These are phyloP conservation scores for Isichthys henryi DNA, from an alignment of 2,113 vertebrate species.

Conservation along the genomic window DNA sequence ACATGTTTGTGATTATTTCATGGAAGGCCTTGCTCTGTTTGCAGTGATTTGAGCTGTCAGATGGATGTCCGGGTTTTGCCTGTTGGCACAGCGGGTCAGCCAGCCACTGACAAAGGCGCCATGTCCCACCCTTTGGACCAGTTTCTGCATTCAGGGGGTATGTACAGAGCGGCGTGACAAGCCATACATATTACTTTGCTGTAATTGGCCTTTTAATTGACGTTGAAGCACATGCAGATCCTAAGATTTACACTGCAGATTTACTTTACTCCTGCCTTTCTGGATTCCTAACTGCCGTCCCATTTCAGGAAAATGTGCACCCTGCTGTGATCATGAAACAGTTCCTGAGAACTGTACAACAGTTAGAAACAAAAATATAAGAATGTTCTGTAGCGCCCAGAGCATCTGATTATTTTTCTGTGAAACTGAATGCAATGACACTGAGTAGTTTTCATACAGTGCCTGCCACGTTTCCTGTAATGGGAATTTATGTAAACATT, in stretches of 20 bases:
- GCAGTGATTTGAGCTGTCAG: slow-evolving; percentile 24
- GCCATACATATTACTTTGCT: background rate
- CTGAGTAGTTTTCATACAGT: background rate
- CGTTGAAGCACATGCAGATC: background rate
- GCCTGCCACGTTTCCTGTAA: background rate
- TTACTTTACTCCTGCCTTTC: background rate
- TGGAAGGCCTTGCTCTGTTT: background rate
- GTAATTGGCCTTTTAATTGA: background rate
- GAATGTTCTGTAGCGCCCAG: background rate
- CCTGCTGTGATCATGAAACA: background rate
- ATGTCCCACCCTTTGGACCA: background rate
- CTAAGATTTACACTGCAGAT: background rate
- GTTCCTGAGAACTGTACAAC: background rate
- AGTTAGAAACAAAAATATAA: background rate
- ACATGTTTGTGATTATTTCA: background rate
- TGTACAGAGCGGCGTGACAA: background rate
- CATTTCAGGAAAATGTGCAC: background rate
- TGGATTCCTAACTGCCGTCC: background rate
- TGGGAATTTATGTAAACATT: background rate
- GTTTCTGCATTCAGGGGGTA: background rate
- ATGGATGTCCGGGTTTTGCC: background rate
- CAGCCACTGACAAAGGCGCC: background rate
- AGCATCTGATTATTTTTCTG: background rate
- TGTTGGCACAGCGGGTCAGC: background rate
- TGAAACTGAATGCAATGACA: background rate